These are phyloP conservation scores for Eilema sororculum DNA, from an alignment of 2,888 invertebrate genomes.

Conservation along the genomic window DNA sequence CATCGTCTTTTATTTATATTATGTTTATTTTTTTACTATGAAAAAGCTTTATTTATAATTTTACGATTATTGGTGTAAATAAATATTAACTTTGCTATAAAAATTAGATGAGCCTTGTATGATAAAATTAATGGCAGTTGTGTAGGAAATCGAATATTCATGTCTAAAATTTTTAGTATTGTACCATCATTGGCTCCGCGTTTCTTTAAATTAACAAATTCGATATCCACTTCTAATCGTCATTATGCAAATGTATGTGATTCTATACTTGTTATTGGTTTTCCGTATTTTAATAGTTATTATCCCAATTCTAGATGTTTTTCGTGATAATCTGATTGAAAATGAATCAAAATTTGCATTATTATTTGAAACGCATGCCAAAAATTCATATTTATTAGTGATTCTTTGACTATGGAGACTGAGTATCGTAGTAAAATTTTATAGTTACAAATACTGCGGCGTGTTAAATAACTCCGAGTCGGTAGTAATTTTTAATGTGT, in stretches of 20 bases:
- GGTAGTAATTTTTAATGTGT: conserved; percentile 34
- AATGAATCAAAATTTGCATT: conserved; percentile 26
- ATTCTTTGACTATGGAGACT: conserved; percentile 28
- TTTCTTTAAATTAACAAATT: conserved; percentile 58
- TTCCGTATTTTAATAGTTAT: conserved; percentile 34
- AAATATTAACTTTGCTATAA: conserved; percentile 44
- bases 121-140: conserved; percentile 50
- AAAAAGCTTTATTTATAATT: conserved; percentile 32
- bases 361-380: conserved; percentile 26
- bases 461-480: conserved; percentile 22
- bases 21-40: conserved; percentile 14
- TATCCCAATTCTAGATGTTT: conserved; percentile 24
- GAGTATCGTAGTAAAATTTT: conserved; percentile 32
- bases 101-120: conserved; percentile 44
- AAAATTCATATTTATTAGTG: conserved; percentile 28
- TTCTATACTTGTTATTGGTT: conserved; percentile 44
- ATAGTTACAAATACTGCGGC: conserved; percentile 33
- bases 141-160: conserved; percentile 73
- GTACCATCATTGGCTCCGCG: conserved; percentile 28
- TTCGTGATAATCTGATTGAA: conserved; percentile 31
- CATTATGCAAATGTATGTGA: conserved; percentile 69
- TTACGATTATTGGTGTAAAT: conserved; percentile 44
- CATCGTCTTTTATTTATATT: conserved; percentile 14
- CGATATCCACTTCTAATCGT: conserved; percentile 63
- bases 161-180: conserved; percentile 59